A percentile compares a stretch with the other conserved stretches of the same genome.
Conservation (phyloP, 2,888 invertebrate genomes). For the Eilema griseolum region DNA sequence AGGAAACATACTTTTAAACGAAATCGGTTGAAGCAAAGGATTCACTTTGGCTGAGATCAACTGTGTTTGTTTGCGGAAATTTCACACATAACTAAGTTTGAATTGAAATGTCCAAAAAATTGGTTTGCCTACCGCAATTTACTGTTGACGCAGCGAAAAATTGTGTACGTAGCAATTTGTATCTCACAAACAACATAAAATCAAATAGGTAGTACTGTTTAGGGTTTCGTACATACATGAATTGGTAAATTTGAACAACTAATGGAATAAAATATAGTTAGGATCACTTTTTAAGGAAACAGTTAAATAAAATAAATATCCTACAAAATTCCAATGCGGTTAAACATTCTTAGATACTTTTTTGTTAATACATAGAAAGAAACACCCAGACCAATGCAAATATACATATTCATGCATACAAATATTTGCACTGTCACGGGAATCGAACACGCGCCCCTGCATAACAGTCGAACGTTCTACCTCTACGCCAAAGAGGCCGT, state of each 20-base stretch:
- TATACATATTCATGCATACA: too few relatives aligned
- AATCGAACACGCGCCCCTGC: too few relatives aligned
- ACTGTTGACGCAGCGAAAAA: slow-evolving; percentile 13
- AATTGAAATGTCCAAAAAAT: slow-evolving; percentile 39
- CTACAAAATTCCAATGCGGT: too few relatives aligned
- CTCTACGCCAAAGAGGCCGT: too few relatives aligned
- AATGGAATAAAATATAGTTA: too few relatives aligned
- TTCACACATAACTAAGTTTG: slow-evolving; percentile 50
- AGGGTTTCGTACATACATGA: not conserved
- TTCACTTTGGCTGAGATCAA: not conserved
- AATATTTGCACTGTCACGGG: too few relatives aligned
- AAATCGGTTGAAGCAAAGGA: not conserved
- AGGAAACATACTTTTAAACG: not conserved
- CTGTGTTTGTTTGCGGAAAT: slow-evolving; percentile 5
- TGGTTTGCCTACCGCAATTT: slow-evolving; percentile 12
- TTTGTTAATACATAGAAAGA: too few relatives aligned
- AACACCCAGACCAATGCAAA: too few relatives aligned
- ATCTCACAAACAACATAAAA: not conserved
- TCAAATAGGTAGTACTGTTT: not conserved
- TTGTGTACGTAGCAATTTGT: slow-evolving; percentile 52
- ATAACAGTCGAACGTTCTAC: too few relatives aligned
- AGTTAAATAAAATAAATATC: too few relatives aligned
- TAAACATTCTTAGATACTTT: too few relatives aligned
- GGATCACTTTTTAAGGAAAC: not conserved
- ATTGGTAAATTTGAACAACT: not conserved